A percentile compares a stretch with the other conserved stretches of the same genome.
phyloP scores from a whole-genome alignment of 2,888 invertebrate species.

The Andrena minutula region DNA sequence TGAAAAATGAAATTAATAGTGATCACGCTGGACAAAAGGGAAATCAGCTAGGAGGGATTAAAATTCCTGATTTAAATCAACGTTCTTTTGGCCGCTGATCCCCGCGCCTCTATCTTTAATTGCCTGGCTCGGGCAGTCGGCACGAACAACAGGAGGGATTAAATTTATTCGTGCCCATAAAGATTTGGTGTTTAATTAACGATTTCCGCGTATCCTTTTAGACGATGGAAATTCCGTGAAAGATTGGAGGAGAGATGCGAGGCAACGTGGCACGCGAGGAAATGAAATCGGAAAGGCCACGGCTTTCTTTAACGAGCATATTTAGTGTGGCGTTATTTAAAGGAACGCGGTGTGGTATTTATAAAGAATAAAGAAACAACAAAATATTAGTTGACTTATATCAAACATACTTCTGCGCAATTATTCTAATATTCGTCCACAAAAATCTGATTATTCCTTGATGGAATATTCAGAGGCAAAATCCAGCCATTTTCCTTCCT shows the following conservation, averaged over 20 bases:
- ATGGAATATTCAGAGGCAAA: neutral
- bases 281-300: constrained; percentile 19
- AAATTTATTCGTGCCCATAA: constrained; percentile 45
- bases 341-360: neutral
- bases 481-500: neutral
- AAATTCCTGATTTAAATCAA: neutral
- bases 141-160: constrained; percentile 9
- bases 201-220: constrained; percentile 23
- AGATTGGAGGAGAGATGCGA: constrained; percentile 4
- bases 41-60: neutral
- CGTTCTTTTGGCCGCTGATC: constrained; percentile 34
- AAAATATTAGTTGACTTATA: neutral
- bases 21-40: neutral
- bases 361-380: neutral
- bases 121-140: constrained; percentile 20
- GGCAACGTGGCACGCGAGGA: constrained; percentile 23
- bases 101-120: constrained; percentile 45
- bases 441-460: neutral
- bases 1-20: too few relatives aligned
- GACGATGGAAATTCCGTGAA: constrained; percentile 2
- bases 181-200: constrained; percentile 48
- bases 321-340: neutral
- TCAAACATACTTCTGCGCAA: neutral
- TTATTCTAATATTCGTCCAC: neutral
- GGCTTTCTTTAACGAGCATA: neutral